Evolutionary conservation across 2,888 invertebrate species (phyloP), one percentile per base, ranked within the genome.

Genomic region (Rhingia campestris): DNA sequence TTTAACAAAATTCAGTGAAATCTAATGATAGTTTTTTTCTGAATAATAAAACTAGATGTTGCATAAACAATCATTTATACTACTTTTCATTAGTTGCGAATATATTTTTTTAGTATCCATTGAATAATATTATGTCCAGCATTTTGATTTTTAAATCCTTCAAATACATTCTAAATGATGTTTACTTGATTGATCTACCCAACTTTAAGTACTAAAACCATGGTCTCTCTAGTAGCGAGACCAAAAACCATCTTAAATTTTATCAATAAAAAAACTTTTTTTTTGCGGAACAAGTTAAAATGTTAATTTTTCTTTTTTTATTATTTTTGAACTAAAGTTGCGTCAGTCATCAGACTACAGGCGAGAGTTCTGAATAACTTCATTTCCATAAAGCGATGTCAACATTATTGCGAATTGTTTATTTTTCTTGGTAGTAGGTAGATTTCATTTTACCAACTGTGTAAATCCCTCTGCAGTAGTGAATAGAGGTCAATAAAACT

Each of bases 391-490:
- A 47, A 39, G 43, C 58, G 51, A n/a, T 39, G 37, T 30, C 5
- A 10, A 39, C 14, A 12, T 49, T 45, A 7, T 30, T 30, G 43
- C n/a, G 33, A 37, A 35, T 10, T 22, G 22, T 22, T 39, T 56
- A 37, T 30, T 9, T 12, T 79, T 47, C 49, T 43, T 41, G 10
- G 43, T 58, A 72, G 6, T 22, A 41, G 12, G 51, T 35, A 10
- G 14, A 32, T 37, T 66, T 4, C 10, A 5, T 22, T 22, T 22
- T 22, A 59, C 6, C 74, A 81, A 69, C 63, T 75, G 56, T 75
- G 80, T 58, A 75, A 75, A 69, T 81, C 56, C 49, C 59, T 45
- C 56, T 1, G 10, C 33, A 4, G 53, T 2, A 35, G 35, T 58
- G 39, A 45, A 37, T 41, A 64, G 51, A 32, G 56, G 77, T 64